These are phyloP conservation scores for Chionis minor DNA, from an alignment of 2,113 vertebrate genomes.

Conservation along the genomic window DNA sequence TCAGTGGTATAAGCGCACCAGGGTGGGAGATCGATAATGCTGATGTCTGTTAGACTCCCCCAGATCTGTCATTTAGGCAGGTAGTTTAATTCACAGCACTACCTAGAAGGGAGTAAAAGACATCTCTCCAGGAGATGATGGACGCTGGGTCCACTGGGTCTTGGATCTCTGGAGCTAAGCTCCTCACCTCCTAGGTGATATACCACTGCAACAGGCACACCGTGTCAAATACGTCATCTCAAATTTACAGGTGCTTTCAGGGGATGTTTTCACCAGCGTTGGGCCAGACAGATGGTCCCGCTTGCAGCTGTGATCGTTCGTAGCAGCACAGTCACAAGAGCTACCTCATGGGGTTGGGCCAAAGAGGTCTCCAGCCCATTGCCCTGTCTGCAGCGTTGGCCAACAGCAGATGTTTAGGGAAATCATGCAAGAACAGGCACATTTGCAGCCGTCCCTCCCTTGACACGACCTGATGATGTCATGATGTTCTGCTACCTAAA, in stretches of 20 bases:
- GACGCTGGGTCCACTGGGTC: rapidly evolving
- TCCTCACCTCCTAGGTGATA: background rate
- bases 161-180: background rate
- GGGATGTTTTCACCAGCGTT: background rate
- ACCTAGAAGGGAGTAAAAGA: background rate
- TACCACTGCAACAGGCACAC: rapidly evolving
- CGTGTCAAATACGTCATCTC: background rate
- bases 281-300: background rate
- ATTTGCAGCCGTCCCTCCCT: background rate
- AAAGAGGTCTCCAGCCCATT: no score
- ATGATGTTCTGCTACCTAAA: background rate
- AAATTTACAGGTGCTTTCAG: background rate
- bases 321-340: background rate
- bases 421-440: background rate
- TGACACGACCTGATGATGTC: background rate
- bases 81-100: background rate
- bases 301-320: rapidly evolving
- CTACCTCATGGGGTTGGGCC: background rate
- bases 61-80: background rate
- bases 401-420: background rate
- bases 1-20: background rate
- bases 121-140: background rate
- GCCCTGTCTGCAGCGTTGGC: background rate
- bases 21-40: background rate
- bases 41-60: rapidly evolving